Percentiles rank a stretch among this genome's conserved stretches.
These are phyloP conservation scores for Chaetogeoica ovagalla DNA, from an alignment of 2,888 invertebrate genomes.

Conservation along the genomic window DNA sequence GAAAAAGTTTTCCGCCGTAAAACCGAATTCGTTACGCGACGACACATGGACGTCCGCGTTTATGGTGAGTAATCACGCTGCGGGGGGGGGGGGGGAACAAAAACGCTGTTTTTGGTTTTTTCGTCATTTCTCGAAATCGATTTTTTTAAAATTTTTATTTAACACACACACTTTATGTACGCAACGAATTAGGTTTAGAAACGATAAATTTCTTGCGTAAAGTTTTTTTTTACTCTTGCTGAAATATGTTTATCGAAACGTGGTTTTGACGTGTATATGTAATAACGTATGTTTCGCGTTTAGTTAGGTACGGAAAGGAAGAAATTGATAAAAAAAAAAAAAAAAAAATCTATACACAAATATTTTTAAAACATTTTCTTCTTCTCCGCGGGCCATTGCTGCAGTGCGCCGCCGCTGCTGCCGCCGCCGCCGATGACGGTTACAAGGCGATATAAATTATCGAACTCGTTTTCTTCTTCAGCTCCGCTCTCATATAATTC, in stretches of 20 bases:
- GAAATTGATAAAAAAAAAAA: slow-evolving; percentile 8
- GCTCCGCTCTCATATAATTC: neutral
- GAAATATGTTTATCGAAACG: slow-evolving; percentile 32
- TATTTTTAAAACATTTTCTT: slow-evolving; percentile 26
- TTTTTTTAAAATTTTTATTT: no score
- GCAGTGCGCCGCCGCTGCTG: slow-evolving; percentile 12
- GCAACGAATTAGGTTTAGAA: no score
- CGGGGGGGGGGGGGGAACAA: no score
- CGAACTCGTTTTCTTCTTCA: slow-evolving; percentile 46
- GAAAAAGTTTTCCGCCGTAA: neutral
- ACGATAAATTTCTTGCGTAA: slow-evolving; percentile 39
- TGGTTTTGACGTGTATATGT: slow-evolving; percentile 19
- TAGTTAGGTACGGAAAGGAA: neutral
- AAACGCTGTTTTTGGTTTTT: no score
- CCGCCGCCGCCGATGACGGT: slow-evolving; percentile 20
- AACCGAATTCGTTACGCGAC: neutral
- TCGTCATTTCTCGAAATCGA: no score
- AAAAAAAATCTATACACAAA: slow-evolving; percentile 8
- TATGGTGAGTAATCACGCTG: slow-evolving; percentile 42
- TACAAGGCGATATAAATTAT: slow-evolving; percentile 49
- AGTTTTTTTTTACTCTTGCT: slow-evolving; percentile 11
- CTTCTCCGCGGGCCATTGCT: neutral
- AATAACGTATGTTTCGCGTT: neutral
- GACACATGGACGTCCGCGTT: slow-evolving; percentile 15
- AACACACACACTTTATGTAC: no score